Evolutionary conservation across 2,797 vertebrate genomes (phyloP).

Genomic region (Triplophysa yarkandensis): DNA sequence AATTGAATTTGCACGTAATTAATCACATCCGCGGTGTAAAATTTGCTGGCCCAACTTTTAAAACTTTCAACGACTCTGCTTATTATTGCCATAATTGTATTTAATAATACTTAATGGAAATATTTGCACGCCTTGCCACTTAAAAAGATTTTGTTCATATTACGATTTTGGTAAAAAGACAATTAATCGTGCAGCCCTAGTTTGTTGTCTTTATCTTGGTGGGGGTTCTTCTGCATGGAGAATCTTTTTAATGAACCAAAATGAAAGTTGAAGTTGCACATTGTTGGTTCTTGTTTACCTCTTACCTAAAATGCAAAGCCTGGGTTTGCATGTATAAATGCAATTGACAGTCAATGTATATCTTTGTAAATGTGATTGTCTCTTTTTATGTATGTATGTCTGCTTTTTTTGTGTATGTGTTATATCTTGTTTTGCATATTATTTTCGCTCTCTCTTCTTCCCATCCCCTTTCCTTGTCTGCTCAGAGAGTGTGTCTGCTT

Average conservation of each 20-base stretch:
- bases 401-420: conserved; percentile 12
- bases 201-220: conserved; percentile 10
- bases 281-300: background rate
- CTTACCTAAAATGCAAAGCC: background rate
- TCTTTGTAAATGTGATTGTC: conserved; percentile 1
- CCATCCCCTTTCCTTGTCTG: conserved; percentile 13
- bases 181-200: too few relatives aligned
- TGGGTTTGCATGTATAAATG: background rate
- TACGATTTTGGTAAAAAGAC: too few relatives aligned
- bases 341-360: background rate
- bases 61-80: too few relatives aligned
- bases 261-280: background rate
- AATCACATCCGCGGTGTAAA: too few relatives aligned
- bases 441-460: conserved; percentile 12
- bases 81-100: too few relatives aligned
- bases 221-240: background rate
- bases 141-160: too few relatives aligned
- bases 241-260: background rate
- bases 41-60: too few relatives aligned
- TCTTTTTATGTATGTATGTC: conserved; percentile 10
- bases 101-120: too few relatives aligned
- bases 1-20: too few relatives aligned
- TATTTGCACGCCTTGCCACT: too few relatives aligned
- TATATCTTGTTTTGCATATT: background rate
- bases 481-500: conserved; percentile 28